Conservation (phyloP, 2,888 invertebrate species). For the Drosophila hamatofila region DNA sequence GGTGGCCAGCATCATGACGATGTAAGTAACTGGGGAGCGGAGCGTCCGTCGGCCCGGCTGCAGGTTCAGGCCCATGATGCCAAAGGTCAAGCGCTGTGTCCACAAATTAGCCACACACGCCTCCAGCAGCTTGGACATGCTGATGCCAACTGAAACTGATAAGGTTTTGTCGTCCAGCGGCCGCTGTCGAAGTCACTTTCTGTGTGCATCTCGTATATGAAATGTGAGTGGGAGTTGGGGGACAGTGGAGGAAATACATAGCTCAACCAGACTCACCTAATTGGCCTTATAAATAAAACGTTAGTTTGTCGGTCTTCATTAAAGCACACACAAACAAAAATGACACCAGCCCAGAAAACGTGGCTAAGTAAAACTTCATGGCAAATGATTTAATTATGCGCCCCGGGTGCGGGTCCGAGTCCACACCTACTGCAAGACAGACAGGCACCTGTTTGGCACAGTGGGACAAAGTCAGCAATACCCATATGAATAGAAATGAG, state of each 20-base stretch:
- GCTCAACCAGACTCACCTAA: constrained; percentile 30
- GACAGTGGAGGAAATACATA: constrained; percentile 10
- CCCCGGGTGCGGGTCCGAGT: constrained; percentile 38
- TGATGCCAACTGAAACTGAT: constrained; percentile 23
- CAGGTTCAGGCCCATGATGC: constrained; percentile 53
- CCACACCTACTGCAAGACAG: constrained; percentile 37
- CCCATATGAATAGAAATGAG: too few relatives aligned
- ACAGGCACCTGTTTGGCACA: constrained; percentile 39
- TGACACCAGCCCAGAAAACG: constrained; percentile 25
- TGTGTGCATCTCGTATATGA: neutral
- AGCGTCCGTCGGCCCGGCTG: constrained; percentile 22
- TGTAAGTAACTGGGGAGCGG: constrained; percentile 29
- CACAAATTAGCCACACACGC: constrained; percentile 41
- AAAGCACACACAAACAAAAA: neutral
- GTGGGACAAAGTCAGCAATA: constrained; percentile 18
- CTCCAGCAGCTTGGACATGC: constrained; percentile 52
- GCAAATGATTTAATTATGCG: constrained; percentile 67
- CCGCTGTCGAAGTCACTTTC: neutral
- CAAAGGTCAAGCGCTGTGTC: constrained; percentile 52
- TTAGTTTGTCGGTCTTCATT: constrained; percentile 45
- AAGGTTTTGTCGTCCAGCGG: neutral
- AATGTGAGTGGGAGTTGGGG: neutral
- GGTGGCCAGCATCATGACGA: constrained; percentile 50
- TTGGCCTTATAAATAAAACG: constrained; percentile 39
- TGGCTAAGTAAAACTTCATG: constrained; percentile 44